These are phyloP conservation scores for Pleuronectes platessa DNA, from an alignment of 2,113 vertebrate genomes.

Conservation along the genomic window DNA sequence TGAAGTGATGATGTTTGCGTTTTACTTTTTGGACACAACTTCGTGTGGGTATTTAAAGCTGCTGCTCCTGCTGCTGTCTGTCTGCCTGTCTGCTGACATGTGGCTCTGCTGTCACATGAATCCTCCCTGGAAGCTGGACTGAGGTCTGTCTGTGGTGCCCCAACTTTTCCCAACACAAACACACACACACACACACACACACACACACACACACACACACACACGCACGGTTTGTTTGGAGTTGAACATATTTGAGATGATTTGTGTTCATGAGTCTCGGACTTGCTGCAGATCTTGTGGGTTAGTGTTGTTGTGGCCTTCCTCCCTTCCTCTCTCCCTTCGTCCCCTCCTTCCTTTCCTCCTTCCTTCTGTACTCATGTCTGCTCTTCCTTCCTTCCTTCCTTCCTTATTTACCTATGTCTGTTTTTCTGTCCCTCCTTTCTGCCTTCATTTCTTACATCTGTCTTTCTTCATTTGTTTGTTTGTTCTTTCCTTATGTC, in stretches of 20 bases:
- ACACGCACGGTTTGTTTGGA: background rate
- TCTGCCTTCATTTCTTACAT: too few species aligned
- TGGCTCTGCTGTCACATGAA: constrained; percentile 49
- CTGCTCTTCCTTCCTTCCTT: background rate
- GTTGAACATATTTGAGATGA: background rate
- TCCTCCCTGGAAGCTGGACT: constrained; percentile 1
- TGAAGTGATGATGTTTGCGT: constrained; percentile 21
- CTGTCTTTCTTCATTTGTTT: too few species aligned
- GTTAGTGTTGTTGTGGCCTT: too few species aligned
- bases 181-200: background rate
- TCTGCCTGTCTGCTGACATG: constrained; percentile 33
- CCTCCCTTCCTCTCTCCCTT: too few species aligned
- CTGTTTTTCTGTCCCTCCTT: too few species aligned
- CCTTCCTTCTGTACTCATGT: background rate
- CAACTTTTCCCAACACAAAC: background rate
- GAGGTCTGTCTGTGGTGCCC: constrained; percentile 6
- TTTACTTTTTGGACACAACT: constrained; percentile 31
- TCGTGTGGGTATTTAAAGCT: constrained; percentile 24
- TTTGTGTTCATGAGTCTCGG: too few species aligned
- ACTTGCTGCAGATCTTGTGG: too few species aligned
- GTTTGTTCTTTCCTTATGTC: too few species aligned
- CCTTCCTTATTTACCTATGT: too few species aligned
- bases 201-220: too few species aligned
- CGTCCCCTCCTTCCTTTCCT: too few species aligned
- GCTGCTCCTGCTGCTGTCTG: background rate